Conservation (phyloP, 2,888 invertebrate species). For the Nymphalis urticae region DNA sequence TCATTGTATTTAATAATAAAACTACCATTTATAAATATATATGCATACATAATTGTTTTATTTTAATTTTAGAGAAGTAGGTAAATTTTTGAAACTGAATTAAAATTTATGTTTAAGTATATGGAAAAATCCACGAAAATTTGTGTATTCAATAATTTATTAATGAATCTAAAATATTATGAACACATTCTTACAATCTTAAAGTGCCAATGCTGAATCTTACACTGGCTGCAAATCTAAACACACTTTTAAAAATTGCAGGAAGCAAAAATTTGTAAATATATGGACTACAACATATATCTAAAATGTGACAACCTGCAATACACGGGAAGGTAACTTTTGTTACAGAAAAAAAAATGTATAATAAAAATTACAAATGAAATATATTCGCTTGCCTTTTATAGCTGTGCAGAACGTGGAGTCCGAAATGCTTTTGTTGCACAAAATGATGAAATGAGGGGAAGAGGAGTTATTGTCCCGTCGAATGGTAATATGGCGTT, state of each 20-base stretch:
- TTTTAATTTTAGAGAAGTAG: too few relatives aligned
- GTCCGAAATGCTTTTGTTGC: constrained; percentile 64
- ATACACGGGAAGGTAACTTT: constrained; percentile 88
- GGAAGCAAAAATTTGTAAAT: constrained; percentile 75
- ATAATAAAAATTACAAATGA: neutral
- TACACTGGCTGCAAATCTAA: neutral
- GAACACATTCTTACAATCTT: too few relatives aligned
- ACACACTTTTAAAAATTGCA: constrained; percentile 45
- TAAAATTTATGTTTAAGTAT: too few relatives aligned
- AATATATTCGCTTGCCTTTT: neutral
- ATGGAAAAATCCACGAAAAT: too few relatives aligned
- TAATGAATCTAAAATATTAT: too few relatives aligned
- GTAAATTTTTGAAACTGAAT: too few relatives aligned
- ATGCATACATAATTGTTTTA: too few relatives aligned
- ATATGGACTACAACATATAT: constrained; percentile 86
- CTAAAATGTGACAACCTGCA: constrained; percentile 94
- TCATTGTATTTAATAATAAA: too few relatives aligned
- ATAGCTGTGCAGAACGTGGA: constrained; percentile 70
- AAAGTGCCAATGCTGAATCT: too few relatives aligned
- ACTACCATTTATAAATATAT: too few relatives aligned
- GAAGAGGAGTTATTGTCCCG: constrained; percentile 69
- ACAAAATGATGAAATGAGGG: constrained; percentile 48
- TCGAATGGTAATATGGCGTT: constrained; percentile 71
- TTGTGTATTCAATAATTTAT: too few relatives aligned
- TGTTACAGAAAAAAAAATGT: neutral